phyloP scores from a whole-genome alignment of 2,797 vertebrate genomes.

The Meriones psammophilus region DNA sequence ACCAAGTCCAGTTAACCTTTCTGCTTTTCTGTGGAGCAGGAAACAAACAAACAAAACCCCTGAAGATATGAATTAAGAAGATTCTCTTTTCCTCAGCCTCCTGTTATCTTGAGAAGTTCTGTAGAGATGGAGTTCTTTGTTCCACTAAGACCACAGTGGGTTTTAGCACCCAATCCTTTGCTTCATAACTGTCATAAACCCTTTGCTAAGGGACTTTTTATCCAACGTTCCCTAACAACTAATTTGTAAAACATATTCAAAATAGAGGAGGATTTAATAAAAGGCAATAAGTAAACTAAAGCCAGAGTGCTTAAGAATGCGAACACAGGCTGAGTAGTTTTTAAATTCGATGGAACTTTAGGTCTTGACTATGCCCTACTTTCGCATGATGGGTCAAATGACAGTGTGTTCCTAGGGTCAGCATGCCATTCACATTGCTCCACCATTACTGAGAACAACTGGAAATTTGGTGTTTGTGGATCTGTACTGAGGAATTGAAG shows the following conservation, averaged over 20 bases:
- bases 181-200: neutral
- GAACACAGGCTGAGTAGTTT: neutral
- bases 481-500: neutral
- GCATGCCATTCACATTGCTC: neutral
- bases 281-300: slow-evolving; percentile 20
- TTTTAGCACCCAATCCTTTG: neutral
- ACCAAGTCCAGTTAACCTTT: neutral
- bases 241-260: neutral
- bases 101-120: neutral
- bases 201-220: neutral
- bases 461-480: slow-evolving; percentile 12
- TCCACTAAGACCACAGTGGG: neutral
- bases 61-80: neutral
- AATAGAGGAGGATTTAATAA: slow-evolving; percentile 32
- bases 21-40: neutral
- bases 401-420: neutral
- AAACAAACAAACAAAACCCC: neutral
- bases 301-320: neutral
- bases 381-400: neutral
- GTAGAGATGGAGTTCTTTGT: neutral
- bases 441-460: neutral
- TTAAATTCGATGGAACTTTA: neutral
- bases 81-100: neutral
- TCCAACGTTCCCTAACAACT: neutral
- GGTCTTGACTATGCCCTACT: neutral